Base-by-base conservation (phyloP, 2,113 vertebrate genomes). In the Sialia sialis region DNA sequence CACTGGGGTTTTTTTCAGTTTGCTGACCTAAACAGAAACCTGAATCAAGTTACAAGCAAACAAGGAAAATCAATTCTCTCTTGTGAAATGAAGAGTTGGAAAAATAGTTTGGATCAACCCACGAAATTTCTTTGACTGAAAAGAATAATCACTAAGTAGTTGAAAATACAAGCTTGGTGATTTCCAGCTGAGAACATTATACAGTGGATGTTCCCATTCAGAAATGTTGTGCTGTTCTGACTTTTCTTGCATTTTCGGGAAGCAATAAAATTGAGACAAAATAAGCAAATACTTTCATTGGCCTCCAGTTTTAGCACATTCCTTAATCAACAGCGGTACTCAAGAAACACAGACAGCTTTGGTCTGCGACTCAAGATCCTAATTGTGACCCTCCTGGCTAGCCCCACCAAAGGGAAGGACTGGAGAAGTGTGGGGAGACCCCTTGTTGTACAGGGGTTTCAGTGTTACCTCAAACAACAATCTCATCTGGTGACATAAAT, bases 1-100 rank as follows among this genome's bases (percentile, higher is more conserved):
- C 32, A 74, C 36, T 34, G 60, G 4, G 3, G 1, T 56, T 66
- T 67, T 79, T 68, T 43, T 25, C 48, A 11, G 14, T 69, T 79
- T 81, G 64, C 64, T 78, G 77, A 63, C 64, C 54, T 67, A 66
- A 95, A 67, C 55, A 84, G 60, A 95, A 87, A 67, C 26, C 34
- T 17, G 29, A 54, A 81, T 27, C 3, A 8, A 66, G n/a, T 81
- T 55, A 81, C 41, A 88, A 80, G 63, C 34, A 85, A 75, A 26
- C 43, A 67, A 58, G 10, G 4, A 70, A 89, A 74, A 67, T 23
- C 0, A 0, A 41, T 76, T 76, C 52, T 76, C 60, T 77, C 25
- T 73, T 89, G 72, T 44, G 51, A 89, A 80, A 62, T 19, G 9
- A 74, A 34, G 41, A 77, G 15, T 22, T 67, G 38, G 41, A 69